Percentiles rank a stretch among this genome's conserved stretches.
Conservation (phyloP, 2,797 vertebrate genomes). For the Microtus agrestis region DNA sequence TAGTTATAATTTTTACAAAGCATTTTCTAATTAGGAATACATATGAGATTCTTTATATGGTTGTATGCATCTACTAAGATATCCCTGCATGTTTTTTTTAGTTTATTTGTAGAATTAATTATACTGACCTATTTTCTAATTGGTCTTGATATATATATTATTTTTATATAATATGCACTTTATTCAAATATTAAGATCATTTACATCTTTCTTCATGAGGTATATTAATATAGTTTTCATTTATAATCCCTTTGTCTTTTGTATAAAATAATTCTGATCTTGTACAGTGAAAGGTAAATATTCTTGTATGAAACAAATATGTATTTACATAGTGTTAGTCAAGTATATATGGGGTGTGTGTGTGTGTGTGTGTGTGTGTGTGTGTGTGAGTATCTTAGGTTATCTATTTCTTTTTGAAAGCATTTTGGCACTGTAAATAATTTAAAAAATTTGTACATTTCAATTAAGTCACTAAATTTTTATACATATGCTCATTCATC, state of each 20-base stretch:
- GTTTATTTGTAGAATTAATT: not conserved
- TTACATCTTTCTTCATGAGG: not conserved
- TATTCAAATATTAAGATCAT: not conserved
- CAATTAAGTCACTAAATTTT: not conserved
- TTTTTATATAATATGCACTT: not conserved
- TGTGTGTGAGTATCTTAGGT: not conserved
- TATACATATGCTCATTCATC: not conserved
- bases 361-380: too few species aligned
- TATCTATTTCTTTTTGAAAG: not conserved
- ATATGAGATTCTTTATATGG: not conserved
- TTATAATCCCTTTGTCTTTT: not conserved
- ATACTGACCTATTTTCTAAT: not conserved
- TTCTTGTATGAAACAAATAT: not conserved
- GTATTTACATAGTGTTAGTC: not conserved
- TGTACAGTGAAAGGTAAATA: not conserved
- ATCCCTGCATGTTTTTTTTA: not conserved
- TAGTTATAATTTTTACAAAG: not conserved
- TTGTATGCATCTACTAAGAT: not conserved
- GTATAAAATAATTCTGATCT: not conserved
- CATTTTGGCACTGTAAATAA: not conserved
- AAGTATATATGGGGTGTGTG: too few species aligned
- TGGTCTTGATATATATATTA: not conserved
- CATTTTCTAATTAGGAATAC: not conserved
- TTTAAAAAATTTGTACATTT: not conserved
- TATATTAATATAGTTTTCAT: not conserved